Conservation (phyloP, 2,113 vertebrate species). For the Nyctereutes procyonoides region DNA sequence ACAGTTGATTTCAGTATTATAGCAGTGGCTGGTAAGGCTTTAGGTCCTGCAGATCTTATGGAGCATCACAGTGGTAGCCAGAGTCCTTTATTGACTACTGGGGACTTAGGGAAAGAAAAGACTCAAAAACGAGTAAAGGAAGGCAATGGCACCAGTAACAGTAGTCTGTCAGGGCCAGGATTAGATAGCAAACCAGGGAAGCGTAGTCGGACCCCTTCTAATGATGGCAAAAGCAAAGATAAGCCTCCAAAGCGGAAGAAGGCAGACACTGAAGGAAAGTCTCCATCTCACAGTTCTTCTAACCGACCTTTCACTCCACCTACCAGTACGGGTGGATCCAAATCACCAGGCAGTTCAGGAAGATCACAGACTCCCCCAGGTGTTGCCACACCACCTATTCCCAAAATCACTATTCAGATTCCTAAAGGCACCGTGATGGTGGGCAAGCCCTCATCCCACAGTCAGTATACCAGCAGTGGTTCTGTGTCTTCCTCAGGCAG, state of each 20-base stretch:
- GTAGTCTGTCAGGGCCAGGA: constrained; percentile 86
- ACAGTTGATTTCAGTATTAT: constrained; percentile 91
- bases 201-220: constrained; percentile 97
- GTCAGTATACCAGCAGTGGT: constrained; percentile 92
- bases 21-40: constrained; percentile 87
- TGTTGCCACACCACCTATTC: constrained; percentile 96
- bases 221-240: constrained; percentile 97
- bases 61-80: constrained; percentile 94
- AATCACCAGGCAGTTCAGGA: constrained; percentile 96
- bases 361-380: constrained; percentile 97
- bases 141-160: constrained; percentile 88
- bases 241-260: constrained; percentile 98
- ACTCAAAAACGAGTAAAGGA: constrained; percentile 91
- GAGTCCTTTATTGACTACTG: constrained; percentile 92
- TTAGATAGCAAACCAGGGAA: constrained; percentile 94
- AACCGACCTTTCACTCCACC: constrained; percentile 96
- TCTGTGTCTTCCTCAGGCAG: constrained; percentile 86
- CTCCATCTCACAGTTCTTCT: constrained; percentile 95
- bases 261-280: constrained; percentile 95
- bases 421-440: constrained; percentile 96
- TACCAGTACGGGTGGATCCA: constrained; percentile 95
- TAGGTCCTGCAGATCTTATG: constrained; percentile 92
- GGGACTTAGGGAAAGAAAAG: constrained; percentile 91
- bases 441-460: constrained; percentile 95
- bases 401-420: constrained; percentile 99